Base-by-base conservation (phyloP, 23 tunicate species). In the Phallusia fumigata region DNA sequence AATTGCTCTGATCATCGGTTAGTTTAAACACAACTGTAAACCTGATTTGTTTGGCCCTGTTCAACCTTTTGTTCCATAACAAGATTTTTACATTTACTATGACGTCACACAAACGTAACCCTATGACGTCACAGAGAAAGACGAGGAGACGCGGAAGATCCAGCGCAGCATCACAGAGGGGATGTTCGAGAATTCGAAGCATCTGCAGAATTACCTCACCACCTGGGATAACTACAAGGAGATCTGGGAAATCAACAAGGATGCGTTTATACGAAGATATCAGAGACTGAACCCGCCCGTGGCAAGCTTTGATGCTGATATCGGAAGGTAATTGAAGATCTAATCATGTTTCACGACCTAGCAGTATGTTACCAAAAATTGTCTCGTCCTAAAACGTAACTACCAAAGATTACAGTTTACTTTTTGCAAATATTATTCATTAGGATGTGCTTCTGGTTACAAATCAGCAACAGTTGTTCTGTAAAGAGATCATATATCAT, bases 191-290 rank as follows among this genome's bases (percentile, higher is more conserved):
- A 95, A 95, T 53, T 65, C 91, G 0, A 87, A 90, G 53, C 92
- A 86, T 47, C 75, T 95, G 24, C 89, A 87, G 74, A 87, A 86
- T 22, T 95, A 89, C 50, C 83, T 89, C 28, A 82, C 90, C 53
- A 95, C 95, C 45, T 95, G 98, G 98, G 91, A 86, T 50, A 95
- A 85, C 78, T 95, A 95, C 84, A 90, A 90, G 78, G 99, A 95
- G 78, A 90, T 95, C 69, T 95, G 99, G 99, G 92, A 90, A 72
- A 90, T 95, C 81, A 95, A 95, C 86, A 95, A 95, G 72, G 90
- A 88, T 65, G 95, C 95, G 53, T 95, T 95, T 80, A 95, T 95
- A 69, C 69, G 87, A 58, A 83, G 95, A 95, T 95, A 95, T 64
- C 91, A 95, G 80, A 52, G 86, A 40, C 84, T 90, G 32, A 86